A percentile compares a stretch with the other conserved stretches of the same genome.
Conservation (phyloP, 2,113 vertebrate species). For the Ginglymostoma cirratum region DNA sequence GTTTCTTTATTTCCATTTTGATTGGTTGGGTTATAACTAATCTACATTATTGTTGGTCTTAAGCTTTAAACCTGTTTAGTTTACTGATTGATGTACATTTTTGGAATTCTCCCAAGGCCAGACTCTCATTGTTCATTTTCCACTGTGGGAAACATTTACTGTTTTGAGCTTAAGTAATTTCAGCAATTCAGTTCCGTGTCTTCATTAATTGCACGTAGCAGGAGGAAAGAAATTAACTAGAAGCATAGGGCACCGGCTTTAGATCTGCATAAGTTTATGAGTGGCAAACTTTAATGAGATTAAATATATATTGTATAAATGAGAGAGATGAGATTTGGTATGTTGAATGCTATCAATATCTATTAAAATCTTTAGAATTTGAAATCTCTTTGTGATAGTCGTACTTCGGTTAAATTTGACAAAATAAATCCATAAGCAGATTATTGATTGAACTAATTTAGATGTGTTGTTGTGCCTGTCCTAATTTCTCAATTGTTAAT, state of each 20-base stretch:
- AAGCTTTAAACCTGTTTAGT: not conserved
- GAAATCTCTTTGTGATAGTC: not conserved
- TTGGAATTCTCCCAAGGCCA: not conserved
- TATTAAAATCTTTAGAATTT: not conserved
- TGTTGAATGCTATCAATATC: not conserved
- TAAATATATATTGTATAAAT: not conserved
- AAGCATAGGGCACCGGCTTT: not conserved
- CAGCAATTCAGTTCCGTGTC: not conserved
- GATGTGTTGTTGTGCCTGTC: not conserved
- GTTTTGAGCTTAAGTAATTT: not conserved
- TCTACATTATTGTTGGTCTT: not conserved
- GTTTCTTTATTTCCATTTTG: not conserved
- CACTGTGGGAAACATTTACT: not conserved
- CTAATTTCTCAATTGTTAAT: not conserved
- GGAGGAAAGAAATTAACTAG: not conserved
- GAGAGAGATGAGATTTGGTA: not conserved
- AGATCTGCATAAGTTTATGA: not conserved
- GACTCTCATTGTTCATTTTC: not conserved
- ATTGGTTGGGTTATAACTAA: not conserved
- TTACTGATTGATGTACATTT: not conserved
- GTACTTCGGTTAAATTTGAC: not conserved
- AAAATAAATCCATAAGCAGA: not conserved
- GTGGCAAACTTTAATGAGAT: not conserved
- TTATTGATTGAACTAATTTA: not conserved
- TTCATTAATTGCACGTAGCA: not conserved